Evolutionary conservation across 2,797 vertebrate species (phyloP).

Genomic region (Acipenser oxyrinchus): DNA sequence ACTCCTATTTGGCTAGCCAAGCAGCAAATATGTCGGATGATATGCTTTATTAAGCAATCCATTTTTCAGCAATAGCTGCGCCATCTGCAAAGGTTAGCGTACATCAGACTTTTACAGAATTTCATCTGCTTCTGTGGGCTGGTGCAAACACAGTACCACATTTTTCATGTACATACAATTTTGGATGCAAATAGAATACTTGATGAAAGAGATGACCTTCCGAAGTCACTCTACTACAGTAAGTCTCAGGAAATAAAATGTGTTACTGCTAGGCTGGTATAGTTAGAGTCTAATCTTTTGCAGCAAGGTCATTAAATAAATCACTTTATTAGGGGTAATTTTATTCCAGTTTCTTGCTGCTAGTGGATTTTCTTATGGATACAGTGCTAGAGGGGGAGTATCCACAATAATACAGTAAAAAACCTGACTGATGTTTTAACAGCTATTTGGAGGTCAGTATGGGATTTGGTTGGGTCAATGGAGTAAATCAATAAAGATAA

Average conservation of each 20-base stretch:
- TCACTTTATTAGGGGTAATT: not conserved
- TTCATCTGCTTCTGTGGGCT: slow-evolving; percentile 96
- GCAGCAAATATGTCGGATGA: slow-evolving; percentile 99
- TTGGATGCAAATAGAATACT: slow-evolving; percentile 99
- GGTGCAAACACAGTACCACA: slow-evolving; percentile 85
- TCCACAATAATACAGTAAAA: too few species aligned
- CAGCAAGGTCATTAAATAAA: slow-evolving; percentile 32
- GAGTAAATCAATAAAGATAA: too few species aligned
- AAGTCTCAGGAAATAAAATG: slow-evolving; percentile 68
- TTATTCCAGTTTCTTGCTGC: not conserved
- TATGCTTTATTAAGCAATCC: slow-evolving; percentile 99
- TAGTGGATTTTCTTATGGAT: too few species aligned
- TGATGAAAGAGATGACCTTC: slow-evolving; percentile 99
- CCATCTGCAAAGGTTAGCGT: slow-evolving; percentile 99
- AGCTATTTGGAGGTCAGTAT: too few species aligned
- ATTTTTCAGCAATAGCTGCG: slow-evolving; percentile 99
- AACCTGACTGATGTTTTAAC: too few species aligned
- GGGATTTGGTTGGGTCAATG: too few species aligned
- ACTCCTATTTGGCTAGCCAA: slow-evolving; percentile 99
- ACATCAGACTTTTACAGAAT: slow-evolving; percentile 97
- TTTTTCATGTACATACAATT: slow-evolving; percentile 99
- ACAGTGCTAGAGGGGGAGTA: too few species aligned
- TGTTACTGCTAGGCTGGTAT: slow-evolving; percentile 65
- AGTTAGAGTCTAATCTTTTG: slow-evolving; percentile 64
- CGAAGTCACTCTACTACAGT: slow-evolving; percentile 66